Evolutionary conservation across 2,113 vertebrate species (phyloP).

Genomic region (Oreocharis arfaki): DNA sequence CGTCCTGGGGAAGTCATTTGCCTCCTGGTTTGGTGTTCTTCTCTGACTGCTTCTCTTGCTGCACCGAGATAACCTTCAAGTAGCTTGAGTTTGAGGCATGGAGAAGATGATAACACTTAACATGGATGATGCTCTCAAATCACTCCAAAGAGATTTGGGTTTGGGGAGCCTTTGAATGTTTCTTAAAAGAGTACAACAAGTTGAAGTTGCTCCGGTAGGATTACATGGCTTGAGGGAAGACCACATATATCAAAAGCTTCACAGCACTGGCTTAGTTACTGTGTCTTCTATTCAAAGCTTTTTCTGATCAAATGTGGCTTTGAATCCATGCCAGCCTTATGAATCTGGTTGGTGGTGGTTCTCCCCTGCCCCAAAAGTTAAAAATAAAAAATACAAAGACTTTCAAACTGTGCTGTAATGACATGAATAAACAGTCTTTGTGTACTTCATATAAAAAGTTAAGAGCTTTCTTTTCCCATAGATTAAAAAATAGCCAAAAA

Average conservation of each 20-base stretch:
- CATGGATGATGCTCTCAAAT: not conserved
- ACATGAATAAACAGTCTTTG: not conserved
- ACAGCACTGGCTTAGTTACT: not conserved
- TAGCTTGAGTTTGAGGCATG: not conserved
- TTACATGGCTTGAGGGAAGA: not conserved
- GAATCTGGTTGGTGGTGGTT: not conserved
- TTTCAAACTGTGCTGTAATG: not conserved
- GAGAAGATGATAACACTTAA: not conserved
- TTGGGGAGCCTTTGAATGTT: not conserved
- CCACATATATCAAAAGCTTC: not conserved
- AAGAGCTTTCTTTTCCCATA: not conserved
- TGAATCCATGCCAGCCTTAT: slow-evolving; percentile 3
- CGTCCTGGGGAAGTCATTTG: not conserved
- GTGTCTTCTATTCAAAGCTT: not conserved
- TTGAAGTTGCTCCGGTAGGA: not conserved
- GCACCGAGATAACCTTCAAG: not conserved
- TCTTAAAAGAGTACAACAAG: not conserved
- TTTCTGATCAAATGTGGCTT: slow-evolving; percentile 7
- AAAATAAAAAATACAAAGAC: not conserved
- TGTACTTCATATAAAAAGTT: not conserved
- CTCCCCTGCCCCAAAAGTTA: not conserved
- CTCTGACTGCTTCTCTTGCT: not conserved
- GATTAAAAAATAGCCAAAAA: slow-evolving; percentile 4
- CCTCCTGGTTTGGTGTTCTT: not conserved
- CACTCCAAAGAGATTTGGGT: not conserved